Conservation (phyloP, 2,113 vertebrate species). For the Myotis brandtii region DNA sequence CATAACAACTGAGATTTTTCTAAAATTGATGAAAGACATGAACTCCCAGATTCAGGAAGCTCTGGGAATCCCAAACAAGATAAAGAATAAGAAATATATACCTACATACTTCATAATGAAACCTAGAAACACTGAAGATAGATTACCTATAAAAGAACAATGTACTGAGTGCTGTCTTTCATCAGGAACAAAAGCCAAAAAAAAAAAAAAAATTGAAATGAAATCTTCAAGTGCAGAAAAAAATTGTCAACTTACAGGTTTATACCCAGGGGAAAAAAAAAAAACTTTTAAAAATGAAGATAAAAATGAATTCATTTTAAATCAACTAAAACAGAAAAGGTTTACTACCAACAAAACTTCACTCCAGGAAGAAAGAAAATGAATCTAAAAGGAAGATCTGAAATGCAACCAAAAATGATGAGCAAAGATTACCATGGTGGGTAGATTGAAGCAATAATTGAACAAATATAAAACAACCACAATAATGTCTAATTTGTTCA, state of each 20-base stretch:
- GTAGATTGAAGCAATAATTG: constrained; percentile 1
- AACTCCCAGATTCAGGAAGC: constrained; percentile 28
- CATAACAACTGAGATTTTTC: constrained; percentile 17
- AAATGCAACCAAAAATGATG: not conserved
- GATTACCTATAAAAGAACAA: not conserved
- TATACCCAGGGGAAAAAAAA: not conserved
- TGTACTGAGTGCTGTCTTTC: not conserved
- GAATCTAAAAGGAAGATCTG: not conserved
- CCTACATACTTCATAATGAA: not conserved
- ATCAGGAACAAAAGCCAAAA: not conserved
- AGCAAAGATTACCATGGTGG: not conserved
- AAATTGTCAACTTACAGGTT: not conserved
- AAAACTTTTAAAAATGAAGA: not conserved
- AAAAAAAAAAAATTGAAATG: not conserved
- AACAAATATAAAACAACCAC: not conserved
- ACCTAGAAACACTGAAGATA: not conserved
- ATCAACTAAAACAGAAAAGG: not conserved
- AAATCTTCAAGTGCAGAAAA: not conserved
- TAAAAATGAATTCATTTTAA: constrained; percentile 2
- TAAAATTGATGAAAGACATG: not conserved
- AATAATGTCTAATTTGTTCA: not conserved
- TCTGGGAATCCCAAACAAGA: not conserved
- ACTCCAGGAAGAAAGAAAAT: not conserved
- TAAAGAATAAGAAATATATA: not conserved
- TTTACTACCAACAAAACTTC: not conserved